phyloP scores from a whole-genome alignment of 2,113 vertebrate species.

The Pluvialis apricaria region DNA sequence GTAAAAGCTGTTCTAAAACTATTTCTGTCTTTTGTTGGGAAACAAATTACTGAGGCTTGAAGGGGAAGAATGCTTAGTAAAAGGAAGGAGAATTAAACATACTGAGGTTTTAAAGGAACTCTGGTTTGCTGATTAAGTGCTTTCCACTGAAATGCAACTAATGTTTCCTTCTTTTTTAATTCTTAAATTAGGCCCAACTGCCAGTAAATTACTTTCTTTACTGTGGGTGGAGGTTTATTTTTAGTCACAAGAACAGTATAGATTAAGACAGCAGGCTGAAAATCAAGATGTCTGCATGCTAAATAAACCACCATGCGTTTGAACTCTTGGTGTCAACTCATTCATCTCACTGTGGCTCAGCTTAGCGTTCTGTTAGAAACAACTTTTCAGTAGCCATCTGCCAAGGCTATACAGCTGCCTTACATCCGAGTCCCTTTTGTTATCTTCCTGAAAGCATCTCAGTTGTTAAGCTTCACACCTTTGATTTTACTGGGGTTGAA shows the following conservation, averaged over 20 bases:
- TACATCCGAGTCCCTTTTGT: too few species aligned
- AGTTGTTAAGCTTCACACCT: not conserved
- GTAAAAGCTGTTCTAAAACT: slow-evolving; percentile 18
- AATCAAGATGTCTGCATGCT: not conserved
- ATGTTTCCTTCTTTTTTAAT: slow-evolving; percentile 29
- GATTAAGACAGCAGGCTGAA: slow-evolving; percentile 1
- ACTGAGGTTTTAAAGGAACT: slow-evolving; percentile 38
- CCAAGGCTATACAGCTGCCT: not conserved
- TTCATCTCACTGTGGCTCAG: not conserved
- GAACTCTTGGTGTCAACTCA: not conserved
- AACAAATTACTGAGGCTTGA: slow-evolving; percentile 48
- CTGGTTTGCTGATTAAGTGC: slow-evolving; percentile 47
- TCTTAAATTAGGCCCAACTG: not conserved
- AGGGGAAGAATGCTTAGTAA: not conserved
- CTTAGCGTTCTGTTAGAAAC: not conserved
- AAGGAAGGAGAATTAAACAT: slow-evolving; percentile 12
- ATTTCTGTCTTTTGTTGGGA: slow-evolving; percentile 34
- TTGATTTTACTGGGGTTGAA: not conserved
- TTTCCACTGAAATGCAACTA: slow-evolving; percentile 36
- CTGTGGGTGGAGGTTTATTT: slow-evolving; percentile 28
- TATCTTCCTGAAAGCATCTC: not conserved
- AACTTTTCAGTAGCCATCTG: not conserved
- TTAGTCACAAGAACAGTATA: not conserved
- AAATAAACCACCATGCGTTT: not conserved
- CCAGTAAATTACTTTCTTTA: slow-evolving; percentile 10